phyloP scores from a whole-genome alignment of 2,113 vertebrate species.

The Brachyhypopomus occidentalis region DNA sequence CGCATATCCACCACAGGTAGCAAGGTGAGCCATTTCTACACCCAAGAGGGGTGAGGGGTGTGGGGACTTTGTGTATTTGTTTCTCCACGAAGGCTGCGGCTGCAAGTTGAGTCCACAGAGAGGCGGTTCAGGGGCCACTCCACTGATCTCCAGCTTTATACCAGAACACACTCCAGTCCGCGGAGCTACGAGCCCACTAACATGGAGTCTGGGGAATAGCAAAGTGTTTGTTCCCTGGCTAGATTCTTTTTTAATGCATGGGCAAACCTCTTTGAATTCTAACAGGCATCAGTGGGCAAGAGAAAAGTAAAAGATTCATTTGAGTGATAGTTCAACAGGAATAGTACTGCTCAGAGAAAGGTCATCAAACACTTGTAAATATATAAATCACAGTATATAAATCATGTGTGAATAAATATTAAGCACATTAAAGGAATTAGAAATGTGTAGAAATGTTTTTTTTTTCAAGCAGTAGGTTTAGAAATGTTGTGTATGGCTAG shows the following conservation, averaged over 20 bases:
- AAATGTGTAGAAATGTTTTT: background rate
- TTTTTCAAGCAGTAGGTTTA: background rate
- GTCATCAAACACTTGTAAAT: constrained; percentile 64
- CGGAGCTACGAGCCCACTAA: constrained; percentile 73
- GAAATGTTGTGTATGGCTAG: too few species aligned
- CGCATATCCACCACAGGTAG: constrained; percentile 69
- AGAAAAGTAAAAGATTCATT: constrained; percentile 58
- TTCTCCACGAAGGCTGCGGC: constrained; percentile 55
- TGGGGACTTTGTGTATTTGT: constrained; percentile 67
- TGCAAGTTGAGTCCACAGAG: constrained; percentile 52
- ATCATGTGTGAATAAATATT: background rate
- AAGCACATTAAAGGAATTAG: background rate
- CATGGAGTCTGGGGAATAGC: constrained; percentile 69
- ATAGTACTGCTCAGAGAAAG: constrained; percentile 65
- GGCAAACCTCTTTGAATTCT: constrained; percentile 69
- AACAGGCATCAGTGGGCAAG: constrained; percentile 62
- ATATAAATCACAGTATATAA: too few species aligned
- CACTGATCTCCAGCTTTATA: constrained; percentile 73
- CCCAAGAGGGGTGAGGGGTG: constrained; percentile 41
- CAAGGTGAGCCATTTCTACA: constrained; percentile 71
- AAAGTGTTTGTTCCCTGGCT: constrained; percentile 66
- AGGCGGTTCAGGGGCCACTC: constrained; percentile 69
- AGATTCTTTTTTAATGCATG: constrained; percentile 70
- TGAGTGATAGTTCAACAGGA: constrained; percentile 58
- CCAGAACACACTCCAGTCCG: constrained; percentile 71